Evolutionary conservation across 2,888 invertebrate species (phyloP), one percentile per base, ranked within the genome.

Genomic region (Exephanes ischioxanthus): DNA sequence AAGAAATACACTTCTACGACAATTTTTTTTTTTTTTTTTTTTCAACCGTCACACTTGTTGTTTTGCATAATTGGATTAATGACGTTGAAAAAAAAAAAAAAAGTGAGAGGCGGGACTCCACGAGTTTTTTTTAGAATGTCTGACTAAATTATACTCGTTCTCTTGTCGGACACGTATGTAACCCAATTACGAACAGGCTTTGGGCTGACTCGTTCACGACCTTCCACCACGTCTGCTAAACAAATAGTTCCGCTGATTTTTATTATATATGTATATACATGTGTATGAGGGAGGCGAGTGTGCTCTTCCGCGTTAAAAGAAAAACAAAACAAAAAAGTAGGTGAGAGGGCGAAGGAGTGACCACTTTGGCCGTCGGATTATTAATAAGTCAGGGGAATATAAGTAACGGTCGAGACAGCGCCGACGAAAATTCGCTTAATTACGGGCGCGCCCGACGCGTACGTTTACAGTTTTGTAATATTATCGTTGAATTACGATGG

Each of bases 401-500:
- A 58, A 58, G 58, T 22, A 26, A 58, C 22, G 58, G 58, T 58
- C 58, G 58, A 11, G 63, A 16, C 33, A 30, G 3, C 33, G 7
- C 30, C 55, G 66, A 67, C 9, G 45, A 53, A 45, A 22, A 26
- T 26, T 58, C 58, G 14, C 26, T 33, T 63, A 63, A 63, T 63
- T 16, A 33, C 63, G 33, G 30, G 11, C 16, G 30, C 16, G 26
- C 16, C 16, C 30, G 26, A 30, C 30, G 30, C 58, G 68, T 58
- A 68, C 61, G 67, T 83, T 80, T 73, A 66, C 53, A 86, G 63
- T 77, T 83, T 86, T 80, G 83, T 82, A 79, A 80, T 81, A 78
- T 81, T 70, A 71, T 81, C 77, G 84, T 81, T 48, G 61, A 63
- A 76, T 30, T 5, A 61, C 33, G 73, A 73, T 63, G 68, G 41